Percentiles rank a stretch among this genome's conserved stretches.
These are phyloP conservation scores for Hemitrygon akajei DNA, from an alignment of 2,797 vertebrate species.

Conservation along the genomic window DNA sequence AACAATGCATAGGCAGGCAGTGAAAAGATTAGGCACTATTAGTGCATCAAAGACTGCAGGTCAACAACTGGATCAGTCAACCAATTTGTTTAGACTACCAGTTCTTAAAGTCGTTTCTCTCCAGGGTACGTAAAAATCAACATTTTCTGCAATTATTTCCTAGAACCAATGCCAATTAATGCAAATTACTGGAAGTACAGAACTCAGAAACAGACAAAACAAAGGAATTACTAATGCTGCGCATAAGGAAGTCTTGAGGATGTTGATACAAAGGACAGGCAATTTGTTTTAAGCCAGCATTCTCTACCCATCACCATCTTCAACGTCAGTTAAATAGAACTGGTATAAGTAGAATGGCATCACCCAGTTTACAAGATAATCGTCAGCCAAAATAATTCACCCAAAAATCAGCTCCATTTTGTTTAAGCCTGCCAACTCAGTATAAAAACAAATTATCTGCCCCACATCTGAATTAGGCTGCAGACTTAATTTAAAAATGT, in stretches of 20 bases:
- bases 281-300: not conserved
- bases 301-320: not conserved
- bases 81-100: no score
- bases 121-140: no score
- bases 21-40: no score
- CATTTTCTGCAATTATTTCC: no score
- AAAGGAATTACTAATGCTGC: not conserved
- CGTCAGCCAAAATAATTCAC: not conserved
- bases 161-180: no score
- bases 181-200: no score
- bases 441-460: not conserved
- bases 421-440: not conserved
- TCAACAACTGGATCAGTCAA: no score
- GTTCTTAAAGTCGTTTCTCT: no score
- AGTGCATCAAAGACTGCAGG: no score
- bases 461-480: not conserved
- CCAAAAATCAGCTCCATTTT: no score
- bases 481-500: not conserved
- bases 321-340: no score
- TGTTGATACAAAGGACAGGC: not conserved
- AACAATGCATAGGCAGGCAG: no score
- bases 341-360: not conserved
- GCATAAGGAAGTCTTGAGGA: not conserved
- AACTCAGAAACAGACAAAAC: not conserved
- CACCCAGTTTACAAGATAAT: not conserved